Evolutionary conservation across 1,140 invertebrate species (phyloP), one percentile per base, ranked within the genome.

Genomic region (Drosophila tristis): DNA sequence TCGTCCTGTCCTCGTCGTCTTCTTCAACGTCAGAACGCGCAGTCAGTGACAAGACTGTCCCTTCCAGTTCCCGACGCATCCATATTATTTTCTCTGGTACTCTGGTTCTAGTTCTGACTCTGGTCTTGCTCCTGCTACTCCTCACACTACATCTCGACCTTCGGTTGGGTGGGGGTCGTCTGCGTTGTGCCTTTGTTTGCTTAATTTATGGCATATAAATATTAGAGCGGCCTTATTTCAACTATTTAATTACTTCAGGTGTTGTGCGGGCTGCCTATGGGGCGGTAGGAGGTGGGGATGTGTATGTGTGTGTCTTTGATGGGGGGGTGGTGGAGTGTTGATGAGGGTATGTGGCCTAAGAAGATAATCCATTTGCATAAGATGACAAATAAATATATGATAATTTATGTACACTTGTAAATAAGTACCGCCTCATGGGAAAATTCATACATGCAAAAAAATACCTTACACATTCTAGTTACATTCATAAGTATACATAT

Each of bases 161-260:
- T 9, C 8, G 31, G 11, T 7, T 15, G 11, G 39, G 29, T 47
- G 26, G 39, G n/a, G 49, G 43, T 23, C 54, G 57, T 53, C n/a
- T 64, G 48, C 48, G 44, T 23, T 45, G 39, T 57, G 60, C 59
- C 81, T 73, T 84, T 86, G 80, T 84, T 84, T 86, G 67, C 61
- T 80, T 86, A 84, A 84, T 84, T 84, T 86, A 84, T 84, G 81
- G 81, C 81, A 86, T 84, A 86, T 84, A 84, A 84, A 84, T 84
- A 84, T 84, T 84, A 80, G 77, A 84, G 80, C 70, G 48, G 78
- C 81, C 80, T 86, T 86, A 80, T 80, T 84, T 86, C 81, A 84
- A 84, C 80, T 86, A 84, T 84, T 84, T 84, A 84, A 84, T 84
- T 84, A 84, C 80, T 86, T 80, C 62, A 84, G 80, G 80, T 86